Evolutionary conservation across 2,888 invertebrate genomes (phyloP).

Genomic region (Gastrophysa polygoni): DNA sequence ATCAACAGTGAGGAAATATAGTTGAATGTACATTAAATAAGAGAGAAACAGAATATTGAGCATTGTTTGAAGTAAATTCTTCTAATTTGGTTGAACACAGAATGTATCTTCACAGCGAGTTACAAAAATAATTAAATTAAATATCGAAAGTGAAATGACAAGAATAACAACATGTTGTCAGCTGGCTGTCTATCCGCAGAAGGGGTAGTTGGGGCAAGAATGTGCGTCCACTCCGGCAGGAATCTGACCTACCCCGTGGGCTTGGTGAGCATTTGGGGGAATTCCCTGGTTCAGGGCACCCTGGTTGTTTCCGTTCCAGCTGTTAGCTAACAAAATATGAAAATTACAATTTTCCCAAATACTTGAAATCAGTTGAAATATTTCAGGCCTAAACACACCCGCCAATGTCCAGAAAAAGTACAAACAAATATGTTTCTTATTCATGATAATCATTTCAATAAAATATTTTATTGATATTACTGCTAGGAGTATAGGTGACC

Average conservation of each 20-base stretch:
- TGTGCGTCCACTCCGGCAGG: conserved; percentile 58
- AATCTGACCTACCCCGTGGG: conserved; percentile 45
- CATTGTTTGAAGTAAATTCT: not conserved
- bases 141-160: not conserved
- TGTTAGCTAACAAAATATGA: conserved; percentile 13
- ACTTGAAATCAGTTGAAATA: no score
- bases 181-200: conserved; percentile 50
- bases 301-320: conserved; percentile 31
- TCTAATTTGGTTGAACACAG: conserved; percentile 13
- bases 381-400: no score
- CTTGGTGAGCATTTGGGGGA: conserved; percentile 39
- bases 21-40: not conserved
- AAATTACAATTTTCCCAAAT: not conserved
- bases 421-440: no score
- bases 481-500: no score
- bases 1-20: not conserved
- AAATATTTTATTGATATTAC: no score
- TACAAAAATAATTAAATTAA: not conserved
- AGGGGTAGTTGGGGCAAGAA: conserved; percentile 57
- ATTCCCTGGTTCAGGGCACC: conserved; percentile 26
- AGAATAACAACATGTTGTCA: conserved; percentile 45
- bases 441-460: no score
- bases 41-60: conserved; percentile 6
- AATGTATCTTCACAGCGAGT: conserved; percentile 13
- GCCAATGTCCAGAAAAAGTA: no score